Percentiles rank a stretch among this genome's conserved stretches.
Conservation (phyloP, 2,888 invertebrate genomes). For the Pelosia muscerda region DNA sequence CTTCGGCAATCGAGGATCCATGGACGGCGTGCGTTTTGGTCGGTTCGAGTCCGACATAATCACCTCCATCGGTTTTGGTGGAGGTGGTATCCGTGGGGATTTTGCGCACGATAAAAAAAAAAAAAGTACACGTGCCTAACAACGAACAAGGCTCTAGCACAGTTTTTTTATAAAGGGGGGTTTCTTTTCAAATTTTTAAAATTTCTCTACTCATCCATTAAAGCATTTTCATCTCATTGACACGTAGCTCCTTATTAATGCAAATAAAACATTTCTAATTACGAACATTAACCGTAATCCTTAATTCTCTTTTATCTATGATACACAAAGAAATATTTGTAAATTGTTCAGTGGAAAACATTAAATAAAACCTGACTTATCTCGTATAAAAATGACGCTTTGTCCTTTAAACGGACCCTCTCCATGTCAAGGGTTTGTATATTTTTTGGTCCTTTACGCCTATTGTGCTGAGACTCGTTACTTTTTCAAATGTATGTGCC, state of each 20-base stretch:
- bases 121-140: no score
- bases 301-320: slow-evolving; percentile 11
- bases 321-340: slow-evolving; percentile 12
- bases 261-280: background rate
- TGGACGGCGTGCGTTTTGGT: no score
- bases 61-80: no score
- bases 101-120: no score
- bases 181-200: no score
- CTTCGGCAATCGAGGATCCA: no score
- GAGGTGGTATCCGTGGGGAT: no score
- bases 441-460: slow-evolving; percentile 52
- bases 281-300: background rate
- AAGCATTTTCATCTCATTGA: no score
- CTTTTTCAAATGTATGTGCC: slow-evolving; percentile 59
- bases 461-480: slow-evolving; percentile 54
- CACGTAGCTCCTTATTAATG: background rate
- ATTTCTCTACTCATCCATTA: no score
- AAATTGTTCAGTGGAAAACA: slow-evolving; percentile 24
- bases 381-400: slow-evolving; percentile 42
- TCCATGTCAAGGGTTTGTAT: slow-evolving; percentile 58
- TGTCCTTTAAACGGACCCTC: slow-evolving; percentile 51
- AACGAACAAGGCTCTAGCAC: no score
- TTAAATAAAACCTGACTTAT: slow-evolving; percentile 37
- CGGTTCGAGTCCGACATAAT: no score
- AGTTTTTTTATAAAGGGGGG: no score